phyloP scores from a whole-genome alignment of 2,888 invertebrate species.

The Caradrina clavipalpis region DNA sequence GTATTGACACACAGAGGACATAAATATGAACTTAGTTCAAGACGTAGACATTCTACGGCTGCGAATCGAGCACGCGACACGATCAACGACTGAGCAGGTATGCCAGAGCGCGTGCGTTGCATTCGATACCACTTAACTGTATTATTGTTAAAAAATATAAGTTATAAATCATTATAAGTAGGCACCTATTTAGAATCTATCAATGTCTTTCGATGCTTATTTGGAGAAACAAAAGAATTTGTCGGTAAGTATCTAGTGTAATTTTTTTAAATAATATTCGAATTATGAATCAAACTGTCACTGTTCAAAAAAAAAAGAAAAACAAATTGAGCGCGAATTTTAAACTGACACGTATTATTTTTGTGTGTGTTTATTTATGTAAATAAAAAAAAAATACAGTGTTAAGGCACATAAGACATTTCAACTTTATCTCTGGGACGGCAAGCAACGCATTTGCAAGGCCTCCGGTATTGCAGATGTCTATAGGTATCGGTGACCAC shows the following conservation, averaged over 20 bases:
- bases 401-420: no score
- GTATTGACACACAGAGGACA: no score
- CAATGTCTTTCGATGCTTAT: slow-evolving; percentile 4
- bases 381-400: no score
- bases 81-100: slow-evolving; percentile 48
- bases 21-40: slow-evolving; percentile 13
- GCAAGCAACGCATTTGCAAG: no score
- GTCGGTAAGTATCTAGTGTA: not conserved
- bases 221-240: not conserved
- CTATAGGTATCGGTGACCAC: no score
- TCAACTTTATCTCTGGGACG: no score
- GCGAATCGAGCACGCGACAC: slow-evolving; percentile 60
- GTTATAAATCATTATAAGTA: not conserved
- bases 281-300: no score
- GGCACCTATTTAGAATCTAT: slow-evolving; percentile 3
- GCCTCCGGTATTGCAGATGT: no score
- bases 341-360: not conserved
- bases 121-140: slow-evolving; percentile 41
- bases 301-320: no score
- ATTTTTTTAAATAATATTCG: no score
- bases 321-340: no score
- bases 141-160: slow-evolving; percentile 14
- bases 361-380: no score
- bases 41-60: slow-evolving; percentile 13
- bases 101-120: slow-evolving; percentile 43